Evolutionary conservation across 1,140 invertebrate species (phyloP).

Genomic region (Drosophila funebris): DNA sequence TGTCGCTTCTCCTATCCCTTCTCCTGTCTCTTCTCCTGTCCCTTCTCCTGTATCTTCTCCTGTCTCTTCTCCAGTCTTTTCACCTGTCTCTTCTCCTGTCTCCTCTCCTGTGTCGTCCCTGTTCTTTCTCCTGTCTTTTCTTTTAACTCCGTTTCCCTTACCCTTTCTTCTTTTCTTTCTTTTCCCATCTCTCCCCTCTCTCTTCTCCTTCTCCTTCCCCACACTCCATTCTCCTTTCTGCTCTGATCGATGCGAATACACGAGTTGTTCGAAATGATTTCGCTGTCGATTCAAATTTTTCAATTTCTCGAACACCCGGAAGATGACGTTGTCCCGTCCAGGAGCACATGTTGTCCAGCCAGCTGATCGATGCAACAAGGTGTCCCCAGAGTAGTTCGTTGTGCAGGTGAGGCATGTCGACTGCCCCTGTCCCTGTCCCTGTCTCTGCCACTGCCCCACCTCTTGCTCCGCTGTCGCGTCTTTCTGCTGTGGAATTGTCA

Average conservation of each 20-base stretch:
- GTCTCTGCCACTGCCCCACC: not conserved
- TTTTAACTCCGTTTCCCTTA: not conserved
- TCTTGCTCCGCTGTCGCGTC: not conserved
- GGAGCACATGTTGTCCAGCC: constrained; percentile 63
- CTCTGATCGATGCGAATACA: constrained; percentile 76
- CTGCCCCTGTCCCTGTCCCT: constrained; percentile 5
- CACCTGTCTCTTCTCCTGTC: not conserved
- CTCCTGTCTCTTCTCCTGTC: not conserved
- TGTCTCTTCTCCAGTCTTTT: not conserved
- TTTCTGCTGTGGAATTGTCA: constrained; percentile 21
- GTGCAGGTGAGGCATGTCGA: constrained; percentile 51
- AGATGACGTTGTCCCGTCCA: not conserved
- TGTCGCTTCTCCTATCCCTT: not conserved
- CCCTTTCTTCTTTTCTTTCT: not conserved
- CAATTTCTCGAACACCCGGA: constrained; percentile 50
- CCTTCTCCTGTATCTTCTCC: not conserved
- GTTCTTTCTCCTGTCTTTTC: not conserved
- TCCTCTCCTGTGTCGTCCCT: not conserved
- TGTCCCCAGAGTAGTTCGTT: constrained; percentile 67
- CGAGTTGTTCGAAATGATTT: constrained; percentile 57
- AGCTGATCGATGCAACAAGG: constrained; percentile 27
- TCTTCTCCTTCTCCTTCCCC: not conserved
- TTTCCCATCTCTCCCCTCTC: not conserved
- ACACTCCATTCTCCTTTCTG: no score
- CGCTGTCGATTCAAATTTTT: constrained; percentile 74